Conservation (phyloP, 2,888 invertebrate genomes). For the Amaurobius ferox region DNA sequence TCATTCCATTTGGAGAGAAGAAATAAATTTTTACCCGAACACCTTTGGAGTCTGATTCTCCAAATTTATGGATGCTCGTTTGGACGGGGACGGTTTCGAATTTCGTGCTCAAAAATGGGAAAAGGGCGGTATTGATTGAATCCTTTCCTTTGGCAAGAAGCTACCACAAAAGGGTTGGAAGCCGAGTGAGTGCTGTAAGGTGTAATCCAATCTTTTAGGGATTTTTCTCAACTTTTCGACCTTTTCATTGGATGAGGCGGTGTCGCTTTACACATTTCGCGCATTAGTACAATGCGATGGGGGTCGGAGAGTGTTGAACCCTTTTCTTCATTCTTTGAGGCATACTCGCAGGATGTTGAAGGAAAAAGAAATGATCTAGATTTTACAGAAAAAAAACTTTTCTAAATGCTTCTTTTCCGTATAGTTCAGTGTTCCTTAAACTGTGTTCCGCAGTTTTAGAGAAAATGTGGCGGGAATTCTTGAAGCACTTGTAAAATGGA, state of each 20-base stretch:
- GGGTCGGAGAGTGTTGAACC: conserved; percentile 1
- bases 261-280: background rate
- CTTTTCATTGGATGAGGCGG: conserved; percentile 3
- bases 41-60: background rate
- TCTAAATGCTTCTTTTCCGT: conserved; percentile 7
- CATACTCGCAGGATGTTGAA: background rate
- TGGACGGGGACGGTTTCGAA: background rate
- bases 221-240: conserved; percentile 16
- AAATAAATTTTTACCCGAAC: background rate
- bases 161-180: background rate
- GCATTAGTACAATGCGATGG: background rate
- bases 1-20: background rate
- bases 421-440: background rate
- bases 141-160: background rate
- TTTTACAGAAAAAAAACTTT: conserved; percentile 1
- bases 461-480: too few relatives aligned
- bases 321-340: conserved; percentile 2
- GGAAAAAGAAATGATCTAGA: background rate
- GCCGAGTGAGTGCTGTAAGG: conserved; percentile 8
- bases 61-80: background rate
- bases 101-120: background rate
- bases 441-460: too few relatives aligned
- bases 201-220: conserved; percentile 14
- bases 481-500: too few relatives aligned
- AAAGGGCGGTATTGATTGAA: background rate